Percentiles rank a stretch among this genome's conserved stretches.
Evolutionary conservation across 2,113 vertebrate species (phyloP).

Genomic region (Actenoides lindsayi): DNA sequence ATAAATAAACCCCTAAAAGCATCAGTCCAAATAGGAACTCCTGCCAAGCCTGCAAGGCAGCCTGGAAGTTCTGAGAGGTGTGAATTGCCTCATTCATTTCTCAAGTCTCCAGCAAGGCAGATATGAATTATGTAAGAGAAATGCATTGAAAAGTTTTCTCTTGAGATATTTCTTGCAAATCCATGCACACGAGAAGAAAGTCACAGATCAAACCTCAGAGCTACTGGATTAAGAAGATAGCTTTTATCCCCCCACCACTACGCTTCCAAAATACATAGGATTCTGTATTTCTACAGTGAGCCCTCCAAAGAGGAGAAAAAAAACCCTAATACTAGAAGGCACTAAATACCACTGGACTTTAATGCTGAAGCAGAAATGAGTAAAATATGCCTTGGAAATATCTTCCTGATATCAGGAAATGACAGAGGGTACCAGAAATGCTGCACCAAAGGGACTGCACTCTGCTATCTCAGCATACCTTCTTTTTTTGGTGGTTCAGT

Average conservation of each 20-base stretch:
- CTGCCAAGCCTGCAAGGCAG: conserved; percentile 17
- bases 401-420: background rate
- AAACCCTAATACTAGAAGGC: background rate
- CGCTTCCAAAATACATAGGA: background rate
- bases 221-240: background rate
- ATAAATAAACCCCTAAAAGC: background rate
- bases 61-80: background rate
- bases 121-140: background rate
- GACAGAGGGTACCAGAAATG: background rate
- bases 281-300: background rate
- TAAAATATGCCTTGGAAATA: background rate
- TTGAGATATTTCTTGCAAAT: background rate
- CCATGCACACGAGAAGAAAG: background rate
- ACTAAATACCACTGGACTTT: background rate
- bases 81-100: conserved; percentile 20
- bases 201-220: background rate
- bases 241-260: background rate
- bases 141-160: background rate
- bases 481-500: background rate
- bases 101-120: background rate
- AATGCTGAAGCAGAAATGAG: background rate
- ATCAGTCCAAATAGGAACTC: background rate
- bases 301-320: background rate
- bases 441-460: background rate
- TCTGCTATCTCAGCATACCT: background rate